These are phyloP conservation scores for Mycogona germanica DNA, from an alignment of 2,888 invertebrate species.

Conservation along the genomic window DNA sequence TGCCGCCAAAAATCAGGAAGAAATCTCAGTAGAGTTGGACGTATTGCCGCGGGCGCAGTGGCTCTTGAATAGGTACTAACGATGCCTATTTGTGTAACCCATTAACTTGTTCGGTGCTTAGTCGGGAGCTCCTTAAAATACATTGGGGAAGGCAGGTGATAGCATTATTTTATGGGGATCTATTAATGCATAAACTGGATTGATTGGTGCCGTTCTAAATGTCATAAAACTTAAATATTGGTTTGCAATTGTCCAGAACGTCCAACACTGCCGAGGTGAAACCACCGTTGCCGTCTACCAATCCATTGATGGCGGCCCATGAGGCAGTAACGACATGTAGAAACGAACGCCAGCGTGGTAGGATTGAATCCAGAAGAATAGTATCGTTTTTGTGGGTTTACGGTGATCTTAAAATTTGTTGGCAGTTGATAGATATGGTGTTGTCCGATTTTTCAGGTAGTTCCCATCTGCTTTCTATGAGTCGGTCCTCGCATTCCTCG, in stretches of 20 bases:
- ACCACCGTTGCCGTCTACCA: constrained; percentile 32
- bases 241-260: constrained; percentile 26
- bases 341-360: constrained; percentile 11
- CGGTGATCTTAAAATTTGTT: too few species aligned
- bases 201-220: too few species aligned
- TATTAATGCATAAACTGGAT: too few species aligned
- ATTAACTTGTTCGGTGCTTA: not conserved
- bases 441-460: too few species aligned
- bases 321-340: constrained; percentile 22
- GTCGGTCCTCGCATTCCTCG: not conserved
- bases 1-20: constrained; percentile 73
- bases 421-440: too few species aligned
- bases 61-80: constrained; percentile 48
- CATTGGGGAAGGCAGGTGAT: too few species aligned
- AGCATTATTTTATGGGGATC: too few species aligned
- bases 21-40: constrained; percentile 69
- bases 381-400: not conserved
- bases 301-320: constrained; percentile 31
- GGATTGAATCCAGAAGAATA: not conserved
- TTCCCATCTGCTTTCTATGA: too few species aligned
- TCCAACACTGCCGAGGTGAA: constrained; percentile 30
- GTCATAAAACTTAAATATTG: too few species aligned
- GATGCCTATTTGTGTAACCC: not conserved
- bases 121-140: not conserved
- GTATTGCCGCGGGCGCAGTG: constrained; percentile 83